Evolutionary conservation across 2,888 invertebrate genomes (phyloP).

Genomic region (Platypus cylindrus): DNA sequence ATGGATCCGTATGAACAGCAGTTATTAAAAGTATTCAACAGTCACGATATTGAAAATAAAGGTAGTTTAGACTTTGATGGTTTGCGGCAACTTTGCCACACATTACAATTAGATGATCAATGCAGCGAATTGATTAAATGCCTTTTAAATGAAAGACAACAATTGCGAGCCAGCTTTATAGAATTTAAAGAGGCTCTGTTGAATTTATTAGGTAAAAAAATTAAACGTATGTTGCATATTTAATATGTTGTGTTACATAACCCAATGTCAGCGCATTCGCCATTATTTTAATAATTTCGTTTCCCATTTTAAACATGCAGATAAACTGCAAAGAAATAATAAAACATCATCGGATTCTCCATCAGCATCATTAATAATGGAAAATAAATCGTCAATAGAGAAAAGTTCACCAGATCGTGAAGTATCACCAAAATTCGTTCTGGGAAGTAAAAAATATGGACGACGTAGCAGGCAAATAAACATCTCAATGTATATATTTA

Average conservation of each 20-base stretch:
- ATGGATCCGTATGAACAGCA: constrained; percentile 74
- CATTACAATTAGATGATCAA: constrained; percentile 65
- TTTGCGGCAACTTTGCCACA: constrained; percentile 56
- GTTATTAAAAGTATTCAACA: constrained; percentile 66
- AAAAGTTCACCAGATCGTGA: constrained; percentile 49
- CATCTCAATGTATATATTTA: too few relatives aligned
- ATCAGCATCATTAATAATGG: too few relatives aligned
- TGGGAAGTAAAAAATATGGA: constrained; percentile 65
- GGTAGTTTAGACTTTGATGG: constrained; percentile 56
- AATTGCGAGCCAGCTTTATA: constrained; percentile 48
- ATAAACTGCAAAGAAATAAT: constrained; percentile 21
- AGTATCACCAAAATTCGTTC: constrained; percentile 58
- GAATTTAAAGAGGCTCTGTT: constrained; percentile 68
- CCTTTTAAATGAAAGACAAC: constrained; percentile 40
- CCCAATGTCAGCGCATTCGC: neutral
- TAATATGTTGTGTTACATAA: constrained; percentile 1
- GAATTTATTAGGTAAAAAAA: constrained; percentile 47
- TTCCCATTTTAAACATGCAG: too few relatives aligned
- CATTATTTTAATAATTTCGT: constrained; percentile 3
- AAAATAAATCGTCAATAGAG: constrained; percentile 28
- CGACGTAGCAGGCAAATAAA: constrained; percentile 34
- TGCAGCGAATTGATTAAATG: constrained; percentile 44
- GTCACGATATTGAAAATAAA: constrained; percentile 58
- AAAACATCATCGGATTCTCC: constrained; percentile 6
- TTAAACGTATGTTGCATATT: neutral